Base-by-base conservation (phyloP, 1,140 invertebrate species). In the Cydia amplana region DNA sequence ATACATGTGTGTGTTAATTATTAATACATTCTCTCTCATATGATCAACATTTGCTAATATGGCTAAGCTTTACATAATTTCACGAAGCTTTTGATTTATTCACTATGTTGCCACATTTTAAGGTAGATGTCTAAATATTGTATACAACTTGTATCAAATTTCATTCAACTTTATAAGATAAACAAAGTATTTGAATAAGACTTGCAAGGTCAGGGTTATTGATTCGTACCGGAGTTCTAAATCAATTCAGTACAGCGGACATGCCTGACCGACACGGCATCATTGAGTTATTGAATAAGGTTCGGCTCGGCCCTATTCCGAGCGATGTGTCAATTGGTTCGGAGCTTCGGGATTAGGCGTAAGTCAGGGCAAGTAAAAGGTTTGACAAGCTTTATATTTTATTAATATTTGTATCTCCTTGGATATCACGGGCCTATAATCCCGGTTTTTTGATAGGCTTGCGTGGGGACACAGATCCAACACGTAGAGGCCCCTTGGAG, bases 271-370 rank as follows among this genome's bases (percentile, higher is more conserved):
- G 55, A 60, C 55, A 60, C 23, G 16, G 55, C 2, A 60, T 60
- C 55, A 60, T 60, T 60, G 55, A 23, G 55, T 60, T 60, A 60
- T 60, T 18, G 49, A n/a, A n/a, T n/a, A n/a, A n/a, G 16, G n/a
- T 51, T 18, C 20, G 55, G 7, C 51, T 55, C n/a, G 3, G 9
- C 20, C 55, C 9, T 18, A 20, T 60, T 23, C 12, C 18, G 3
- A 55, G 16, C 1, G n/a, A 60, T 23, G 55, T 60, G 55, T 60
- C 20, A 20, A 60, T 60, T 60, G 55, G 0, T 23, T 60, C 20
- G 0, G 55, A 23, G 3, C 20, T 55, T 18, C 16, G n/a, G n/a
- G 16, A 55, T 55, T 55, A 18, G 4, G 16, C 12, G 4, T 4
- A 49, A 18, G 51, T 20, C n/a, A 55, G n/a, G 2, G 20, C n/a